Conservation (phyloP, 2,797 vertebrate species). For the Buphagus erythrorhynchus region DNA sequence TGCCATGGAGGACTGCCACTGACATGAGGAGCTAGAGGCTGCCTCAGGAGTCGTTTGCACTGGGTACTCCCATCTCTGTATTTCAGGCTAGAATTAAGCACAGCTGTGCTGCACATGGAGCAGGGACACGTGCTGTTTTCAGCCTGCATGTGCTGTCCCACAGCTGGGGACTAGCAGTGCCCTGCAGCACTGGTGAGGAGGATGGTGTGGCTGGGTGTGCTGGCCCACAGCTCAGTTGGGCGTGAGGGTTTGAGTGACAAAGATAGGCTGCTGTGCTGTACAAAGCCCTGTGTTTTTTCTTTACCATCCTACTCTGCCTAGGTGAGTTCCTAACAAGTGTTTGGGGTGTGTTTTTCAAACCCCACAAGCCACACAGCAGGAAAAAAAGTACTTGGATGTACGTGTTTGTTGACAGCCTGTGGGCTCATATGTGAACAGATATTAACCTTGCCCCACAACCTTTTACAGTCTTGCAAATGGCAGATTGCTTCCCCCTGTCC, state of each 20-base stretch:
- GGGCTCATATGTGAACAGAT: not conserved
- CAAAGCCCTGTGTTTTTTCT: not conserved
- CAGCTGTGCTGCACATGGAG: constrained; percentile 5
- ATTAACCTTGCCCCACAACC: not conserved
- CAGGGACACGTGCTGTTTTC: not conserved
- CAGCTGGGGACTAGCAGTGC: not conserved
- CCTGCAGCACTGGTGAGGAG: accelerated
- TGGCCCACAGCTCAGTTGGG: not conserved
- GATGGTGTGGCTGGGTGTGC: not conserved
- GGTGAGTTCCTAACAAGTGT: not conserved
- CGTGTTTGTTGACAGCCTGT: not conserved
- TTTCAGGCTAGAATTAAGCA: not conserved
- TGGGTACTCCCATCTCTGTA: not conserved
- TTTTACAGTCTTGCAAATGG: not conserved
- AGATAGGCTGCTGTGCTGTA: not conserved
- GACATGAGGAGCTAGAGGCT: not conserved
- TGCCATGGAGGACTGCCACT: accelerated
- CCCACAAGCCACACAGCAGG: not conserved
- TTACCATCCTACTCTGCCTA: not conserved
- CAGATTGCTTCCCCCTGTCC: not conserved
- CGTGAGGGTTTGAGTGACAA: not conserved
- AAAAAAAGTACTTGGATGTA: not conserved
- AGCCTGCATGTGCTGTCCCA: not conserved
- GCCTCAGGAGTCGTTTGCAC: not conserved
- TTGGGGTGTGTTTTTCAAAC: not conserved